Evolutionary conservation across 2,113 vertebrate genomes (phyloP), one percentile per base, ranked within the genome.

Genomic region (Ptilonorhynchus violaceus): DNA sequence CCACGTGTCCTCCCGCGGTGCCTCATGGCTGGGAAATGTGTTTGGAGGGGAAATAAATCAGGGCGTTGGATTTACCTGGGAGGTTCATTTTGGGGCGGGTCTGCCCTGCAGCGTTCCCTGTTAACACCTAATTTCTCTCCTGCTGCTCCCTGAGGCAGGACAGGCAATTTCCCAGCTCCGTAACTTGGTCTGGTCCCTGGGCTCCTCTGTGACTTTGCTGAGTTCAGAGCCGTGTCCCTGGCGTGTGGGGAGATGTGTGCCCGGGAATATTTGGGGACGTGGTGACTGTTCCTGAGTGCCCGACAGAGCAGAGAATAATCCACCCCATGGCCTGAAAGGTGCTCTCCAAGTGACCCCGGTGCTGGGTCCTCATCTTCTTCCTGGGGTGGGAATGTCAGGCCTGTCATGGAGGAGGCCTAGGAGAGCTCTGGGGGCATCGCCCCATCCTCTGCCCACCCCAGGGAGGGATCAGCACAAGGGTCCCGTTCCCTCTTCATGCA

Each of bases 281-380:
- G 9, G 31, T 8, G 31, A 9, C 21, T 3, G 3, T 21, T 42
- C 19, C 55, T 58, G 35, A 27, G 41, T 0, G 0, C 18, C 15
- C 42, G 55, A 12, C 13, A 31, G 23, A 55, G 70, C 12, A 44
- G 49, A 44, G 23, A 49, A 76, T 21, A 49, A 55, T 18, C 42
- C 35, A 59, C 30, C 8, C 59, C 30, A 5, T 3, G 37, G 60
- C 46, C 68, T n/a, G 5, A 35, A 30, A 58, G 35, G 11, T 33
- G 11, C 28, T 50, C 19, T 63, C 25, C 69, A 42, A 46, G 62
- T 3, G 24, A 62, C 39, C 41, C 2, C 0, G 18, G 25, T 2
- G 24, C 9, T 78, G 4, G 25, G n/a, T 28, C 42, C 33, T 85
- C 6, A 1, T 63, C 82, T 53, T 21, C 59, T 46, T 50, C 60